Conservation (phyloP, 1,140 invertebrate genomes). For the Orius insidiosus region DNA sequence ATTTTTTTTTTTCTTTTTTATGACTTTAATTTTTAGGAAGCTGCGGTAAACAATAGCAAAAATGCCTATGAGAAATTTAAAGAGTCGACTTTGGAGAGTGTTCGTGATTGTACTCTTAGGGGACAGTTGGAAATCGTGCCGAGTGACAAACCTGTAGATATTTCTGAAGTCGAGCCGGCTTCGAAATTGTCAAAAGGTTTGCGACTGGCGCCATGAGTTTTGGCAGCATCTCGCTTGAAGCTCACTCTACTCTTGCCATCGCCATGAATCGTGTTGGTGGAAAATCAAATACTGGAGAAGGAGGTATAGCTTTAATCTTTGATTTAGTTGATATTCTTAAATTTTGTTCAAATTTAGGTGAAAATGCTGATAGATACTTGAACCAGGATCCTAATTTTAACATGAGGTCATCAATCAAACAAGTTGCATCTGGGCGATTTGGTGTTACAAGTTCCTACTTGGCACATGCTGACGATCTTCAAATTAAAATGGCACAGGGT, state of each 20-base stretch:
- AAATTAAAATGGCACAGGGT: conserved; percentile 98
- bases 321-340: background rate
- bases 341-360: conserved; percentile 30
- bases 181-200: conserved; percentile 88
- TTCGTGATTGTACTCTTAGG: conserved; percentile 72
- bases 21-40: conserved; percentile 38
- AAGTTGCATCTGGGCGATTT: conserved; percentile 94
- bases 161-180: conserved; percentile 82
- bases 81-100: conserved; percentile 72
- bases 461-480: conserved; percentile 88
- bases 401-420: conserved; percentile 65
- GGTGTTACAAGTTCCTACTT: conserved; percentile 95
- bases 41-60: conserved; percentile 61
- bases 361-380: conserved; percentile 70
- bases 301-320: conserved; percentile 27
- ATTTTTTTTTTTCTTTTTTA: too few species aligned
- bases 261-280: conserved; percentile 84
- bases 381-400: conserved; percentile 62
- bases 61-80: conserved; percentile 77
- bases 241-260: conserved; percentile 83
- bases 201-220: conserved; percentile 75
- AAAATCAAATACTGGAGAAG: conserved; percentile 61
- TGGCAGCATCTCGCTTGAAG: conserved; percentile 83
- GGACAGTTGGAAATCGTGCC: conserved; percentile 79
- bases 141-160: conserved; percentile 54